A percentile compares a stretch with the other conserved stretches of the same genome.
phyloP scores from a whole-genome alignment of 2,797 vertebrate genomes.

The Hafferia zeledoni region DNA sequence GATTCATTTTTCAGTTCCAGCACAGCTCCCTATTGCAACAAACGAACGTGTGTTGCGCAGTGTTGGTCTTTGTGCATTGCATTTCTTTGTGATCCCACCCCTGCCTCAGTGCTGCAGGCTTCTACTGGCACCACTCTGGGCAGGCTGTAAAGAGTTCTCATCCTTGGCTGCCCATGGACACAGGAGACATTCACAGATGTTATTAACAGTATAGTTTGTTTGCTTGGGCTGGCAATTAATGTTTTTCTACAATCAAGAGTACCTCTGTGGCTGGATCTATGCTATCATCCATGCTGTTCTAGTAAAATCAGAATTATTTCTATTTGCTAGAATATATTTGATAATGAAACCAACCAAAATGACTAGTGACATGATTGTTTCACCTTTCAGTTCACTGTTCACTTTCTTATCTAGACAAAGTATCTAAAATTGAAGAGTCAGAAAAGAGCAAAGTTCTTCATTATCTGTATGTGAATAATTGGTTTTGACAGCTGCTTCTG shows the following conservation, averaged over 20 bases:
- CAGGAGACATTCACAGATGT: background rate
- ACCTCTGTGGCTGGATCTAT: background rate
- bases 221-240: background rate
- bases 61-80: fast-evolving
- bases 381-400: background rate
- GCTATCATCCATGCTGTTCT: background rate
- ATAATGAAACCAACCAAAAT: background rate
- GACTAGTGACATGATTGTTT: background rate
- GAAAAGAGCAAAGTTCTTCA: background rate
- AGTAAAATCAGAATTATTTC: background rate
- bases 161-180: fast-evolving
- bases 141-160: background rate
- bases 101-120: background rate
- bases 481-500: background rate
- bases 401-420: background rate
- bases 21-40: background rate
- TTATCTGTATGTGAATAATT: background rate
- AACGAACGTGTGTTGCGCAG: background rate
- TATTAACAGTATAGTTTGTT: background rate
- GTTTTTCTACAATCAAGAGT: background rate
- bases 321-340: background rate
- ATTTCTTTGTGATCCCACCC: background rate
- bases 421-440: background rate
- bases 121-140: background rate
- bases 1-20: background rate